These are phyloP conservation scores for Chaetorhynchus papuensis DNA, from an alignment of 2,113 vertebrate species.

Conservation along the genomic window DNA sequence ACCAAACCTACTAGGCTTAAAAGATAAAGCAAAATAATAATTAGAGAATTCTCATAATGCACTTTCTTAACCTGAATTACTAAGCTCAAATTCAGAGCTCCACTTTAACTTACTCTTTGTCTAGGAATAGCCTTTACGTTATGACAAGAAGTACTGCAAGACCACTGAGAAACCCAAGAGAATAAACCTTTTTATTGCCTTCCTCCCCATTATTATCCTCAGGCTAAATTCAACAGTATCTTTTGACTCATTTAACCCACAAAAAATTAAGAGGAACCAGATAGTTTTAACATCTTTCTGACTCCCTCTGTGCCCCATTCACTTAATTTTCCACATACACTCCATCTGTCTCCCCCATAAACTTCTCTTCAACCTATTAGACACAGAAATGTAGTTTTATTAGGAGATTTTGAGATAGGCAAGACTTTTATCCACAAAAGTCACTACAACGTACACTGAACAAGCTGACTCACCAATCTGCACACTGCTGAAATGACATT, in stretches of 20 bases:
- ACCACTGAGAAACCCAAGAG: background rate
- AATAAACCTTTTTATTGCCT: background rate
- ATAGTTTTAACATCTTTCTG: background rate
- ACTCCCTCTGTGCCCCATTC: background rate
- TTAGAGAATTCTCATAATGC: background rate
- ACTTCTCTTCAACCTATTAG: background rate
- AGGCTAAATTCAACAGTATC: background rate
- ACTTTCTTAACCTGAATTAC: background rate
- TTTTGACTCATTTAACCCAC: background rate
- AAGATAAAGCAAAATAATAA: background rate
- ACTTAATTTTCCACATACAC: background rate
- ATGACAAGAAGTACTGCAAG: background rate
- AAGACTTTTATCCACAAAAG: background rate
- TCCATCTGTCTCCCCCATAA: background rate
- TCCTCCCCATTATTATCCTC: background rate
- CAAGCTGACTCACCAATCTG: background rate
- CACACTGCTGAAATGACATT: background rate
- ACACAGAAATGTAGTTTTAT: background rate
- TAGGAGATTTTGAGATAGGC: background rate
- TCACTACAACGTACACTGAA: background rate
- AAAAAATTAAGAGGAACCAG: background rate
- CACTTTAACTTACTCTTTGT: background rate
- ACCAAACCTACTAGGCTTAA: background rate
- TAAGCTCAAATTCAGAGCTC: background rate
- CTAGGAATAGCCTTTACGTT: background rate